phyloP scores from a whole-genome alignment of 2,888 invertebrate species.

The Cheilosia impressa region DNA sequence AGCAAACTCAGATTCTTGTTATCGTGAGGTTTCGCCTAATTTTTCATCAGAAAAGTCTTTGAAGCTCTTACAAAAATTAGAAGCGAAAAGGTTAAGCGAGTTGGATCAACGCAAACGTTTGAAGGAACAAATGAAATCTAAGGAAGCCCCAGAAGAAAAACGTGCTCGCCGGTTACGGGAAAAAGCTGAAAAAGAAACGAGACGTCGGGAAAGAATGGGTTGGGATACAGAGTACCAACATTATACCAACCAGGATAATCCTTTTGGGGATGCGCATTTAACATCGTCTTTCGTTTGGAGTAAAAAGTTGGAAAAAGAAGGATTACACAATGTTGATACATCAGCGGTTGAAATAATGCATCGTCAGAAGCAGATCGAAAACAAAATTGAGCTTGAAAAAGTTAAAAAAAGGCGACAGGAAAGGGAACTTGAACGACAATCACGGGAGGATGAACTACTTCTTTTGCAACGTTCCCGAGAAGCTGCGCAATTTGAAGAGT shows the following conservation, averaged over 20 bases:
- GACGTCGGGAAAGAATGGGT: constrained; percentile 95
- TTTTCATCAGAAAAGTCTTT: constrained; percentile 78
- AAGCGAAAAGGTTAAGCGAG: constrained; percentile 88
- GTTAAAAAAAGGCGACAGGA: constrained; percentile 95
- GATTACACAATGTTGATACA: constrained; percentile 89
- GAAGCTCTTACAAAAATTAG: constrained; percentile 89
- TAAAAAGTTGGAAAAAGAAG: constrained; percentile 97
- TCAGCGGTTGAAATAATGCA: constrained; percentile 93
- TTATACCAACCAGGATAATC: constrained; percentile 99
- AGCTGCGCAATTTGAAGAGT: constrained; percentile 95
- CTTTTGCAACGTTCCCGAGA: constrained; percentile 94
- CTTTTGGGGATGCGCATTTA: constrained; percentile 98
- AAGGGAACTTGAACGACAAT: constrained; percentile 93
- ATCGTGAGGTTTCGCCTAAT: not conserved
- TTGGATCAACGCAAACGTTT: constrained; percentile 87
- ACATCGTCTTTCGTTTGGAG: constrained; percentile 98
- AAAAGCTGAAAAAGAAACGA: constrained; percentile 95
- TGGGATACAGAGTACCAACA: constrained; percentile 99
- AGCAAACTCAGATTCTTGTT: not conserved
- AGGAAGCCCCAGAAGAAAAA: constrained; percentile 98
- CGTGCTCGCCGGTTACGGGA: constrained; percentile 92
- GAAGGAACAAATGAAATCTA: constrained; percentile 92
- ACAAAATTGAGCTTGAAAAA: constrained; percentile 96
- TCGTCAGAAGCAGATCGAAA: constrained; percentile 94
- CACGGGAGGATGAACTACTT: constrained; percentile 92